Conservation (phyloP, 2,888 invertebrate species). For the Xylota segnis region DNA sequence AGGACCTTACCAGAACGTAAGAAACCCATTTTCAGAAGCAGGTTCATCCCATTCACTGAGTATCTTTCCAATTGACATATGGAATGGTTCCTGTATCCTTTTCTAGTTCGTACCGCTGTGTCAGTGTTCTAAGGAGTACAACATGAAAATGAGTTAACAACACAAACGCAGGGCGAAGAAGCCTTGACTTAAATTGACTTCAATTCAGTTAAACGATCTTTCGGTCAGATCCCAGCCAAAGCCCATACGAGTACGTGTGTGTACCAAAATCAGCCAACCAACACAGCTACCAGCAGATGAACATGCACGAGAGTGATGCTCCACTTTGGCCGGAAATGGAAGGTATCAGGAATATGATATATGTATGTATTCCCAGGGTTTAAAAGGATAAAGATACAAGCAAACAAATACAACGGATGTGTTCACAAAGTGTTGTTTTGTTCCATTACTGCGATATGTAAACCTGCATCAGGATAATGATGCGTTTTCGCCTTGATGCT, state of each 20-base stretch:
- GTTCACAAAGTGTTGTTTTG: too few relatives aligned
- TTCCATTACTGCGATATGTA: too few relatives aligned
- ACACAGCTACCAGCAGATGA: too few relatives aligned
- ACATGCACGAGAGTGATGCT: constrained; percentile 59
- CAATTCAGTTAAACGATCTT: constrained; percentile 64
- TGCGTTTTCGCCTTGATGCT: constrained; percentile 54
- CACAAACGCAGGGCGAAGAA: constrained; percentile 4
- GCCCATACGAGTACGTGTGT: constrained; percentile 35
- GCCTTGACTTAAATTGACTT: constrained; percentile 74
- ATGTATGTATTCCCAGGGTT: constrained; percentile 47
- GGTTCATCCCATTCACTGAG: too few relatives aligned
- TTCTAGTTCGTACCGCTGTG: too few relatives aligned
- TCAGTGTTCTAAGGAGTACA: too few relatives aligned
- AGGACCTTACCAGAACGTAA: too few relatives aligned
- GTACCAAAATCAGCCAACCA: too few relatives aligned
- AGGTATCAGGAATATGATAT: constrained; percentile 54
- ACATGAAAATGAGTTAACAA: constrained; percentile 43
- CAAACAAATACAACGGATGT: too few relatives aligned
- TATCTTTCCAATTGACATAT: too few relatives aligned
- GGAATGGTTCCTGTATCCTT: too few relatives aligned
- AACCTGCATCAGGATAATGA: constrained; percentile 57
- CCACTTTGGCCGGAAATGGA: constrained; percentile 56
- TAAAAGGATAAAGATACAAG: constrained; percentile 40
- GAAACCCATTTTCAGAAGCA: too few relatives aligned
- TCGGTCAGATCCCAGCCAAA: background rate